A percentile compares a stretch with the other conserved stretches of the same genome.
phyloP scores from a whole-genome alignment of 2,113 vertebrate genomes.

The Phoxinus phoxinus region DNA sequence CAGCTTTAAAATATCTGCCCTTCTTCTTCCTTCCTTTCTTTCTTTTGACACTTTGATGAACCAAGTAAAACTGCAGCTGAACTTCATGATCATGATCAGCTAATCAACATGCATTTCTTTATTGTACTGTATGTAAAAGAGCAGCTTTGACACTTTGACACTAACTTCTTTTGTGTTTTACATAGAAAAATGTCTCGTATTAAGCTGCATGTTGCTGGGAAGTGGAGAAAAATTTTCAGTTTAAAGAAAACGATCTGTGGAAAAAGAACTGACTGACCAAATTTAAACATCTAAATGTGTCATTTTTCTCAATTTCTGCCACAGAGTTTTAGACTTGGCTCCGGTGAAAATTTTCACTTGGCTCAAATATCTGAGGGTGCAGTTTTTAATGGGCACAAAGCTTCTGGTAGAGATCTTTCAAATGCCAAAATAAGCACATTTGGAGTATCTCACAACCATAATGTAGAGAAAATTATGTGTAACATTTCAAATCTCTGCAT shows the following conservation, averaged over 20 bases:
- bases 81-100: neutral
- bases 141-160: slow-evolving; percentile 5
- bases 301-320: neutral
- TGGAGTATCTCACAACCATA: neutral
- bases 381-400: slow-evolving; percentile 7
- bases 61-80: neutral
- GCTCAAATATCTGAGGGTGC: slow-evolving; percentile 3
- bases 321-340: neutral
- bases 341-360: neutral
- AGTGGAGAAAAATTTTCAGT: neutral
- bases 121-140: neutral
- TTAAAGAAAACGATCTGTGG: neutral
- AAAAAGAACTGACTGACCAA: slow-evolving; percentile 1
- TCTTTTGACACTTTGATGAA: neutral
- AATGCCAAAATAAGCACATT: neutral
- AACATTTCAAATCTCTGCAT: neutral
- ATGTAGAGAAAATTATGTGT: neutral
- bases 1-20: slow-evolving; percentile 18
- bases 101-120: neutral
- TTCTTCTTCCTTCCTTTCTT: slow-evolving; percentile 5
- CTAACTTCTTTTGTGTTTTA: slow-evolving; percentile 3
- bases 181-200: neutral
- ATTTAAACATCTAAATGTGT: neutral
- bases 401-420: neutral
- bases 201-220: neutral